A percentile compares a stretch with the other conserved stretches of the same genome.
Evolutionary conservation across 2,797 vertebrate genomes (phyloP).

Genomic region (Brachymystax lenok): DNA sequence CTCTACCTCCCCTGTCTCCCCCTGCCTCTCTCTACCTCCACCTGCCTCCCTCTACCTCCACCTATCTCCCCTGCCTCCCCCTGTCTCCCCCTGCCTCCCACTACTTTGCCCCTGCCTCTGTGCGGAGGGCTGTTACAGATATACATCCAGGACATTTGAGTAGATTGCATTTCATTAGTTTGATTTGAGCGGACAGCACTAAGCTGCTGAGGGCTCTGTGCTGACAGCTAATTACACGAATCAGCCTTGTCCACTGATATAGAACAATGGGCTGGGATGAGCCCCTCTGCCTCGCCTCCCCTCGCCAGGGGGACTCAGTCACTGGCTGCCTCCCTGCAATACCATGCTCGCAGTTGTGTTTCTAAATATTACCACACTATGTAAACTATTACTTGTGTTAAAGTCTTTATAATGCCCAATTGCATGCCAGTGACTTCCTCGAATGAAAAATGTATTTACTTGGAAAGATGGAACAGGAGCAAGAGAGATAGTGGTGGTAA

Average conservation of each 20-base stretch:
- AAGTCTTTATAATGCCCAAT: slow-evolving; percentile 51
- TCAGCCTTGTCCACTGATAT: slow-evolving; percentile 90
- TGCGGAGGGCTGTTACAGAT: slow-evolving; percentile 90
- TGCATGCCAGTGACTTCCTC: slow-evolving; percentile 58
- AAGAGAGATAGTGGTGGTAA: slow-evolving; percentile 2
- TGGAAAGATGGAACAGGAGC: no score
- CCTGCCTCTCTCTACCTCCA: no score
- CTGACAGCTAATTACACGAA: slow-evolving; percentile 99
- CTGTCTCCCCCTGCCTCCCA: no score
- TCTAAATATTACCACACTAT: slow-evolving; percentile 50
- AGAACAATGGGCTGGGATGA: slow-evolving; percentile 89
- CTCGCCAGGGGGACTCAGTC: slow-evolving; percentile 12
- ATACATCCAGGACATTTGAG: slow-evolving; percentile 92
- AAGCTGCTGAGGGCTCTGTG: slow-evolving; percentile 91
- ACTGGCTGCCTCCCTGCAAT: slow-evolving; percentile 54
- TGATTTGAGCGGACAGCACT: slow-evolving; percentile 94
- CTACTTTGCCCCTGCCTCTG: slow-evolving; percentile 47
- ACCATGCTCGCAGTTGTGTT: slow-evolving; percentile 52
- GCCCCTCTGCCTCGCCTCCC: slow-evolving; percentile 45
- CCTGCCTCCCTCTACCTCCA: no score
- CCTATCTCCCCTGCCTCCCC: no score
- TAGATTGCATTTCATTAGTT: slow-evolving; percentile 97
- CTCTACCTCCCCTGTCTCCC: no score
- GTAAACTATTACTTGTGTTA: slow-evolving; percentile 69
- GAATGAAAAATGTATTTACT: no score